Conservation (phyloP, 2,797 vertebrate species). For the Anabacerthia variegaticeps region DNA sequence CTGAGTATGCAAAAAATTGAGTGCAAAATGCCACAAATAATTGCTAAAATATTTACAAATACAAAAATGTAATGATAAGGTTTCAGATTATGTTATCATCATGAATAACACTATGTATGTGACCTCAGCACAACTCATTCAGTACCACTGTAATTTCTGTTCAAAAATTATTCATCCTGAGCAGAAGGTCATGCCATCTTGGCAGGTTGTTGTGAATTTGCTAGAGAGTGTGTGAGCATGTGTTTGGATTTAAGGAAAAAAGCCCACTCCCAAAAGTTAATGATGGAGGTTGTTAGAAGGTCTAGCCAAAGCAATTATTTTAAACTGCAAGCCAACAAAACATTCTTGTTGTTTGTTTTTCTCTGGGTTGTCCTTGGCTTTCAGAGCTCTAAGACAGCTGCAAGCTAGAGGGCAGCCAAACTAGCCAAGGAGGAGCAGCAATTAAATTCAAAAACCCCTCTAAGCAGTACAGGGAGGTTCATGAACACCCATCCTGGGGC, state of each 20-base stretch:
- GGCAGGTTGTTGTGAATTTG: neutral
- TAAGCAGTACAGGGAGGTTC: neutral
- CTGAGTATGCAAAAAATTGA: neutral
- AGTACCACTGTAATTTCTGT: neutral
- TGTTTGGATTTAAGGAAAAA: neutral
- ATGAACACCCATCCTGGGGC: neutral
- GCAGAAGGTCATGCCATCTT: neutral
- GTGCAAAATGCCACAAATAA: constrained; percentile 23
- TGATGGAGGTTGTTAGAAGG: neutral
- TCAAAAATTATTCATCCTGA: neutral
- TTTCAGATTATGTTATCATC: neutral
- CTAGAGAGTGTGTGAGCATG: neutral
- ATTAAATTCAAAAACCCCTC: neutral
- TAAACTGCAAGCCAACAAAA: constrained; percentile 25
- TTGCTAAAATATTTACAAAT: constrained; percentile 32
- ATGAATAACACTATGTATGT: neutral
- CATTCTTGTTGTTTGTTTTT: constrained; percentile 28
- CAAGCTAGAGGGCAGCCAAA: constrained; percentile 25
- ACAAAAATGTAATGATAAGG: neutral
- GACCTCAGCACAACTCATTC: neutral
- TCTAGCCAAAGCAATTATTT: constrained; percentile 46
- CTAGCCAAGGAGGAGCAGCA: constrained; percentile 1
- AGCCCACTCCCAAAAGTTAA: neutral
- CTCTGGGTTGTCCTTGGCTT: constrained; percentile 18
- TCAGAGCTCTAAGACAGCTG: constrained; percentile 26